Evolutionary conservation across 2,888 invertebrate species (phyloP).

Genomic region (Tetropium fuscum): DNA sequence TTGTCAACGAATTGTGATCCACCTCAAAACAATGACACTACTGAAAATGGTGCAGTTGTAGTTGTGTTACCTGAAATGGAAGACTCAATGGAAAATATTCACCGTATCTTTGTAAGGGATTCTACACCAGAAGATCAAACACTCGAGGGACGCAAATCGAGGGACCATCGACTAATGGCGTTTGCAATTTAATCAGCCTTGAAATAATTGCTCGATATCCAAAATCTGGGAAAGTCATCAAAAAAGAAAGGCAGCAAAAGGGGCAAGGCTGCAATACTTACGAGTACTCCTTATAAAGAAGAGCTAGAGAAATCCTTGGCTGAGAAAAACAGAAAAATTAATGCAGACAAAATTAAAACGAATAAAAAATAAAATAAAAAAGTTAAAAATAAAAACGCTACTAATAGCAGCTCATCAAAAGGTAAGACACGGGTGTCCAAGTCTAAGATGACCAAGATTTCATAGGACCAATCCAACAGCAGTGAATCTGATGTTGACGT

Average conservation of each 20-base stretch:
- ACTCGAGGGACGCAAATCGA: too few species aligned
- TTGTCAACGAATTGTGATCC: constrained; percentile 14
- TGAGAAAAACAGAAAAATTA: constrained; percentile 13
- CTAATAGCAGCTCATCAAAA: too few species aligned
- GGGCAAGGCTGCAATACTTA: constrained; percentile 3
- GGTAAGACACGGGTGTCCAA: too few species aligned
- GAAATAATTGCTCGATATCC: constrained; percentile 18
- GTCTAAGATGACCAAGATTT: too few species aligned
- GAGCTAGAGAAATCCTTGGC: neutral
- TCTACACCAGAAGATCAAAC: constrained; percentile 6
- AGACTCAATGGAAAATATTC: neutral
- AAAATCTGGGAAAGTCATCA: constrained; percentile 7
- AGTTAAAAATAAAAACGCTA: constrained; percentile 1
- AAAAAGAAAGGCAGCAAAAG: constrained; percentile 16
- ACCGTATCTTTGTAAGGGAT: neutral
- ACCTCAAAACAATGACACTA: constrained; percentile 9
- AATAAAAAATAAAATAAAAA: constrained; percentile 4
- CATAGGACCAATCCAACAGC: constrained; percentile 6
- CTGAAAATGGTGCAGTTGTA: too few species aligned
- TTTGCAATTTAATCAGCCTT: constrained; percentile 11
- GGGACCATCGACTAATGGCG: constrained; percentile 10
- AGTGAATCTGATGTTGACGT: constrained; percentile 18
- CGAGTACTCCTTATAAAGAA: constrained; percentile 9
- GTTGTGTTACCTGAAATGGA: too few species aligned
- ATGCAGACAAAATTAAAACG: constrained; percentile 11